Base-by-base conservation (phyloP, 1,140 invertebrate genomes). In the Conus betulinus region DNA sequence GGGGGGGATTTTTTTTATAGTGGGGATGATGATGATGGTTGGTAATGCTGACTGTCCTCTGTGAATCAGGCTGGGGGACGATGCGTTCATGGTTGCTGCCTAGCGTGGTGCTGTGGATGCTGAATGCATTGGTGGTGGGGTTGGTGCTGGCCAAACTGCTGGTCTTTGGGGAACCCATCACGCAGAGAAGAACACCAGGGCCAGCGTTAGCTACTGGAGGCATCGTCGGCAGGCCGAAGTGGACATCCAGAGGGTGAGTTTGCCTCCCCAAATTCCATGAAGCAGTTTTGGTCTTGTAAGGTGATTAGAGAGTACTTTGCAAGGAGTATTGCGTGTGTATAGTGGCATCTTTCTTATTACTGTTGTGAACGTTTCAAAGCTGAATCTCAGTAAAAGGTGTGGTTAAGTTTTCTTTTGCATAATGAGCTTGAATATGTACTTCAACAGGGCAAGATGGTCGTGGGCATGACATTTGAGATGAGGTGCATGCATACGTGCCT, bases 161-260 rank as follows among this genome's bases (percentile, higher is more conserved):
- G 87, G 96, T 98, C 5, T 98, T 98, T 94, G 97, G 98, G 0
- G 98, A 99, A 96, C 98, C 98, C 4, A 96, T 98, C 39, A 39
- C 39, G 39, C 39, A 39, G 39, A 39, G 81, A 39, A 39, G 39
- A 39, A 98, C 39, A 60, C 57, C 57, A 60, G 57, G 55, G 82
- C 53, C 53, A 17, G 17, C 11, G 82, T 84, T n/a, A 67, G n/a
- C 57, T 84, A 84, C 82, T 84, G 82, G 82, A 84, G 82, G 17
- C 82, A 84, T 17, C 82, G 82, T 3, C 20, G 55, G 6, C 82
- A 84, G 55, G 82, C 82, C 27, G 82, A 84, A 17, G n/a, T 60
- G n/a, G 82, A 84, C 57, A 84, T 84, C 17, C n/a, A 84, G n/a
- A 84, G 82, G 82, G 82, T 84, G 57, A 63, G 82, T 25, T 7